Conservation (phyloP, 2,113 vertebrate species). For the Platysternon megacephalum region DNA sequence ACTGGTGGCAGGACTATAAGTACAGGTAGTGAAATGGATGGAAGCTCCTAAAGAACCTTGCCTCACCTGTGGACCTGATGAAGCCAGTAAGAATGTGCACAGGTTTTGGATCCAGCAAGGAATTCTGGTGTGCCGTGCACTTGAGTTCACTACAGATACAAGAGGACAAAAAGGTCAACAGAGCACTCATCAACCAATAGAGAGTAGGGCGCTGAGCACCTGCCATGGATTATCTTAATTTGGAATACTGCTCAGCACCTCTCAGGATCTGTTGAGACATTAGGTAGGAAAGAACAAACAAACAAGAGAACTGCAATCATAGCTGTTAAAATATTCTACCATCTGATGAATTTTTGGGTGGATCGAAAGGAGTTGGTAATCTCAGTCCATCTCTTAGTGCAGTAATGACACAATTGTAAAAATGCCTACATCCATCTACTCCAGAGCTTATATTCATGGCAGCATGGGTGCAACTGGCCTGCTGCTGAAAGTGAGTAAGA, state of each 20-base stretch:
- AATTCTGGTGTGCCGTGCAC: not conserved
- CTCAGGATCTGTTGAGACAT: not conserved
- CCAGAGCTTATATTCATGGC: not conserved
- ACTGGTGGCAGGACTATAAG: conserved; percentile 41
- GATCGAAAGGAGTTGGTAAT: not conserved
- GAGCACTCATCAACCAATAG: not conserved
- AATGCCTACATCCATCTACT: not conserved
- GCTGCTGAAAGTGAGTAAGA: conserved; percentile 21
- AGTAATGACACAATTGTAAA: not conserved
- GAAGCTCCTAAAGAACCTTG: not conserved
- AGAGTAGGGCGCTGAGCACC: not conserved
- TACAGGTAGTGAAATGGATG: conserved; percentile 13
- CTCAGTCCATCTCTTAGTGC: not conserved
- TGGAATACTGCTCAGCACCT: not conserved
- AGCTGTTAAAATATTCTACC: not conserved
- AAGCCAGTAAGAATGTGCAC: not conserved
- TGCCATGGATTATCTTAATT: not conserved
- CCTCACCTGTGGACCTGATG: not conserved
- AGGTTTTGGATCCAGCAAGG: not conserved
- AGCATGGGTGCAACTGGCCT: not conserved
- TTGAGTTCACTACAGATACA: not conserved
- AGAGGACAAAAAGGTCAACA: not conserved
- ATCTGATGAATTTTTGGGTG: not conserved
- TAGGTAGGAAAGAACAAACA: not conserved
- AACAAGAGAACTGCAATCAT: rapidly evolving